Base-by-base conservation (phyloP, 1,140 invertebrate genomes). In the Pogonomyrmex barbatus region DNA sequence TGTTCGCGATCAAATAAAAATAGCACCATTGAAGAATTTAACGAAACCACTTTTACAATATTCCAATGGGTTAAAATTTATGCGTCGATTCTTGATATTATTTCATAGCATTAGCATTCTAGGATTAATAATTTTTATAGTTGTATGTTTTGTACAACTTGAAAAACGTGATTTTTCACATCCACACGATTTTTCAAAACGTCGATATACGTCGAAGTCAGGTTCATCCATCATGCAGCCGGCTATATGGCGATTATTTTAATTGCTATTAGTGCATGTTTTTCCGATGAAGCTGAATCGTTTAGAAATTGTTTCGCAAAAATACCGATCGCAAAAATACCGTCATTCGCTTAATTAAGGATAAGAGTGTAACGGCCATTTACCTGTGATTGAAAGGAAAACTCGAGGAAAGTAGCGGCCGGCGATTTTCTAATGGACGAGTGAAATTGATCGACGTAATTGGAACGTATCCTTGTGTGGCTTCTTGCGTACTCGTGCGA, bases 381-480 rank as follows among this genome's bases (percentile, higher is more conserved):
- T 24, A 24, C 24, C 3, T 33, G 36, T 3, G 17, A 8, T 14
- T 33, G 67, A 82, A 24, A 82, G 67, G 30, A 78, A 67, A 47
- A 85, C 24, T 81, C 54, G 73, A 24, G 17, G 67, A 56, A 73
- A 76, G 39, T 45, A 76, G 58, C 56, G 36, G 60, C 42, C 47
- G 60, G 47, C 42, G 60, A 63, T 56, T 79, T 83, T 83, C 79
- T 75, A 83, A 75, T 60, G 42, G n/a, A 73, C 12, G 12, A 60
- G 79, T 83, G 79, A 83, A 83, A 83, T 60, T 73, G 79, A 83
- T 83, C 56, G 54, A 50, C 12, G 8, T 83, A 83, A 83, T 60
- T 83, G 79, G 68, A 83, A 83, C 47, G 54, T 75, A 83, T 75
- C 45, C 52, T 71, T 47, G 54, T 52, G 30, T 17, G 56, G 56